Base-by-base conservation (phyloP, 2,113 vertebrate genomes). In the Platysternon megacephalum region DNA sequence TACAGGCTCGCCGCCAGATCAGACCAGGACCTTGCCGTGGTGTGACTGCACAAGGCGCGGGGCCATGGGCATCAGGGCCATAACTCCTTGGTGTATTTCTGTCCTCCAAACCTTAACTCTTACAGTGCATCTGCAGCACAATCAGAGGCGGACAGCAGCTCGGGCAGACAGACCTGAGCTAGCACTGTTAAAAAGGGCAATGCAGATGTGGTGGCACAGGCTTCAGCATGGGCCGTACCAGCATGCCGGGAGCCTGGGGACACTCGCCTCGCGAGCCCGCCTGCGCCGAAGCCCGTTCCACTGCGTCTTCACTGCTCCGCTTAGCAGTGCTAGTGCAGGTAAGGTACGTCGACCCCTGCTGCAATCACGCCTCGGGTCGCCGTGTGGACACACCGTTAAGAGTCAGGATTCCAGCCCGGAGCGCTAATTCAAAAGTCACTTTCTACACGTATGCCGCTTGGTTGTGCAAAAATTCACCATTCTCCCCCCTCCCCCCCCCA, bases 381-480 rank as follows among this genome's bases (percentile, higher is more conserved):
- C 42, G 72, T 24, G 39, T 26, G 13, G 72, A 76, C 10, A 12
- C 11, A 26, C 74, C 7, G 6, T 29, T 12, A 42, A 42, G 86
- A 80, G n/a, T 24, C 53, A 51, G 1, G 0, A 13, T 8, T 5
- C 65, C 80, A 0, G 0, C 12, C 74, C 28, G 32, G 21, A 29
- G 3, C 0, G 0, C 7, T 11, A 26, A 51, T 21, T 16, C 1
- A 0, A 26, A 9, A 10, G 53, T 58, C 4, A 0, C 21, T 22
- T 26, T 76, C 11, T 22, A 4, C 72, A 76, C 14, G 22, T 9
- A 76, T 39, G 22, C n/a, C 0, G 0, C 17, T 11, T 19, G 13
- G 8, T 13, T 48, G 61, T 65, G 22, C 86, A 0, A 61, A 22
- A 52, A 8, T 48, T 61, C 65, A 13, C 65, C n/a, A 35, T 6